A percentile compares a stretch with the other conserved stretches of the same genome.
Conservation (phyloP, 1,140 invertebrate genomes). For the Araneus ventricosus region DNA sequence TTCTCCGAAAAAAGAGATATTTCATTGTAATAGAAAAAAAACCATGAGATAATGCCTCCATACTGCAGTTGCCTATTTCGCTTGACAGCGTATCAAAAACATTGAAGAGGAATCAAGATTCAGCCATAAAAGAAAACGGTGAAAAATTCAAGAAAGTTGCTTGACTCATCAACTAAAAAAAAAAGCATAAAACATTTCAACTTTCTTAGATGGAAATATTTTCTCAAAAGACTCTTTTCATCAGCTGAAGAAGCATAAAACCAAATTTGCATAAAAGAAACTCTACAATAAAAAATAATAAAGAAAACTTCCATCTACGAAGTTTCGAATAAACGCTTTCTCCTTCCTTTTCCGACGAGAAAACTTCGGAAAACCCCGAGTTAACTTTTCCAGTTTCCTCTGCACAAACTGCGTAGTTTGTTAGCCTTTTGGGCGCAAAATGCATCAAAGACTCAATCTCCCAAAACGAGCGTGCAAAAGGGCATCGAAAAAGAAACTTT, state of each 20-base stretch:
- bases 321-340: not conserved
- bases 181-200: too few species aligned
- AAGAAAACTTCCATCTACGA: not conserved
- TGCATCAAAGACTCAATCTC: not conserved
- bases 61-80: not conserved
- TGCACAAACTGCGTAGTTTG: not conserved
- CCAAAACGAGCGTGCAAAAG: not conserved
- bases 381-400: not conserved
- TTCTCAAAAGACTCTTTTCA: too few species aligned
- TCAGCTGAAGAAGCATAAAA: not conserved
- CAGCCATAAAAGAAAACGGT: too few species aligned
- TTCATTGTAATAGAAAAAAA: not conserved
- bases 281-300: not conserved
- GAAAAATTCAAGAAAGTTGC: too few species aligned
- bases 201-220: too few species aligned
- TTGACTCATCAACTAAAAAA: too few species aligned
- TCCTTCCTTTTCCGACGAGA: not conserved
- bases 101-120: too few species aligned
- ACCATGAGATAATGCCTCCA: not conserved
- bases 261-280: not conserved
- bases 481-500: not conserved
- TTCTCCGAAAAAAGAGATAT: not conserved
- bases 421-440: not conserved
- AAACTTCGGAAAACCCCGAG: not conserved
- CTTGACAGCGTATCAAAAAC: not conserved